Conservation (phyloP, 2,113 vertebrate species). For the Asarcornis scutulata region DNA sequence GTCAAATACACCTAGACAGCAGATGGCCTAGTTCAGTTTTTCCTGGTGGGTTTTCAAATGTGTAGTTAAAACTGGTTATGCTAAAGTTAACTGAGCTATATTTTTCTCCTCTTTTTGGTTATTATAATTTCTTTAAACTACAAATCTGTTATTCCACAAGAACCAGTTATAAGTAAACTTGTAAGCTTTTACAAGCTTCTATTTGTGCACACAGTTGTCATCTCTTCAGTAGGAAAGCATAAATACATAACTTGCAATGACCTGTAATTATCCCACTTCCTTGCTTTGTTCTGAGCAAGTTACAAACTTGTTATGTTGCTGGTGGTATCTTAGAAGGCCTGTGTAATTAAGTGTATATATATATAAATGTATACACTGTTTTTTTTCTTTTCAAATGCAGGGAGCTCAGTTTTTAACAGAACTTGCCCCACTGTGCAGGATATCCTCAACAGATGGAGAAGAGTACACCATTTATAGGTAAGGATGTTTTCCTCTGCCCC, state of each 20-base stretch:
- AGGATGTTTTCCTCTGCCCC: not conserved
- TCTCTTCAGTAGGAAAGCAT: not conserved
- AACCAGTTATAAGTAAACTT: not conserved
- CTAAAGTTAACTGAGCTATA: accelerated
- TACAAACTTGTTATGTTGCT: not conserved
- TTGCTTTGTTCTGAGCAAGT: not conserved
- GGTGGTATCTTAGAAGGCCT: not conserved
- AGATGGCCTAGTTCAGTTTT: not conserved
- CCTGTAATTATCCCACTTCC: accelerated
- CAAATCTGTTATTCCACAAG: not conserved
- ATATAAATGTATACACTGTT: not conserved
- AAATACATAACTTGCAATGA: not conserved
- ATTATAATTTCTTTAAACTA: not conserved
- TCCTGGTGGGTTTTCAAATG: not conserved
- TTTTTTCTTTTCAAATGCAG: slow-evolving; percentile 67
- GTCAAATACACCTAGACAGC: not conserved
- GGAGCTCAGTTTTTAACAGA: slow-evolving; percentile 97
- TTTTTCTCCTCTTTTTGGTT: not conserved
- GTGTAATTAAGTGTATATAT: not conserved
- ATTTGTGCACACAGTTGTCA: not conserved
- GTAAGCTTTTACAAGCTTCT: not conserved
- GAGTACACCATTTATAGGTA: slow-evolving; percentile 96
- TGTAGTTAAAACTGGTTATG: not conserved
- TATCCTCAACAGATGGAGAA: slow-evolving; percentile 88
- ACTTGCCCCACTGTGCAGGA: slow-evolving; percentile 92